These are phyloP conservation scores for Threskiornis aethiopicus DNA, from an alignment of 2,797 vertebrate genomes.

Conservation along the genomic window DNA sequence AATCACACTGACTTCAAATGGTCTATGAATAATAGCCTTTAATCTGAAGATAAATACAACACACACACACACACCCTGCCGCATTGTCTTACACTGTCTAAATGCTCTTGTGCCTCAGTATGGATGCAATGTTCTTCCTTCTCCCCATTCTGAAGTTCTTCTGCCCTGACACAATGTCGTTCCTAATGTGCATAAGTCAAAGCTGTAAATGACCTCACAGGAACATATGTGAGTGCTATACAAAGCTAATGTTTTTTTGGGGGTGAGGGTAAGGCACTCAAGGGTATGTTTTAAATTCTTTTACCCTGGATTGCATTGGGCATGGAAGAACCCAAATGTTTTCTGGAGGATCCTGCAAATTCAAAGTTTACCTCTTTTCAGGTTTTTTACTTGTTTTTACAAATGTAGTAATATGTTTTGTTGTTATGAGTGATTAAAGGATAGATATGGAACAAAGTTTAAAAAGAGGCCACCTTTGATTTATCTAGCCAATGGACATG, in stretches of 20 bases:
- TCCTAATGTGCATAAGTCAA: neutral
- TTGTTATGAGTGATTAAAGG: neutral
- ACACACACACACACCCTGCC: fast-evolving
- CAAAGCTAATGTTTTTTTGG: neutral
- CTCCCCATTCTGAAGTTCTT: neutral
- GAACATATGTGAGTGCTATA: neutral
- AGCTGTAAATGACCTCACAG: neutral
- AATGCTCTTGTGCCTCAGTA: neutral
- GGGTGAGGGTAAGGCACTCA: neutral
- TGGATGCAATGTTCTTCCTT: neutral
- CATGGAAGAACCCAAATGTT: neutral
- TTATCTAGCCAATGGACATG: neutral
- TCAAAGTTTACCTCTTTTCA: neutral
- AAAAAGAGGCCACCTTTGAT: neutral
- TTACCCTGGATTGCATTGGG: neutral
- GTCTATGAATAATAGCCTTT: neutral
- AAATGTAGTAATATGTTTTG: neutral
- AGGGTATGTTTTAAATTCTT: neutral
- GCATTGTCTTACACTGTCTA: neutral
- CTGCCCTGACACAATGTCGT: neutral
- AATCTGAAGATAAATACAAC: neutral
- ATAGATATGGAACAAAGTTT: neutral
- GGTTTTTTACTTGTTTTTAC: neutral
- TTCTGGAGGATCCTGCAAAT: neutral
- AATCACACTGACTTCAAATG: neutral